phyloP scores from a whole-genome alignment of 2,888 invertebrate species.

The Ischnus inquisitorius region DNA sequence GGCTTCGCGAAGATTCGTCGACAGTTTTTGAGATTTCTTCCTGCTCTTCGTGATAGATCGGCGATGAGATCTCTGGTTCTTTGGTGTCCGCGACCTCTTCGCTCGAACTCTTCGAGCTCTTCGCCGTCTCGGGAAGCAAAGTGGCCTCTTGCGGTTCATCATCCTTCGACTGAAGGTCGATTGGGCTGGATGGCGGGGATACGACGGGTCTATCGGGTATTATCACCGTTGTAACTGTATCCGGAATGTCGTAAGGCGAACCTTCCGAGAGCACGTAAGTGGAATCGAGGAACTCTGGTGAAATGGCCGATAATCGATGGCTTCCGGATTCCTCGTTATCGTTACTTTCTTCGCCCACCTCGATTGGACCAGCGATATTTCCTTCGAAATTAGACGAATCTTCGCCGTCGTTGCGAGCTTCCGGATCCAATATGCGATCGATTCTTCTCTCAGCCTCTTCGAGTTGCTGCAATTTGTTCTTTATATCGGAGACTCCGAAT shows the following conservation, averaged over 20 bases:
- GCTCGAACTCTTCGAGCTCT: background rate
- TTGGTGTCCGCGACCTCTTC: background rate
- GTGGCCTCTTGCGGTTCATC: slow-evolving; percentile 50
- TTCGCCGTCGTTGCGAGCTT: slow-evolving; percentile 10
- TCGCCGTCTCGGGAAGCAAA: background rate
- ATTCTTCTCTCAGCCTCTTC: slow-evolving; percentile 71
- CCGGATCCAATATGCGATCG: slow-evolving; percentile 61
- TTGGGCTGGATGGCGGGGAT: slow-evolving; percentile 57
- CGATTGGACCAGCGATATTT: background rate
- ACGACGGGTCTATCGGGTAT: slow-evolving; percentile 76
- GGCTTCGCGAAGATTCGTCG: background rate
- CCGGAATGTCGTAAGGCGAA: slow-evolving; percentile 81
- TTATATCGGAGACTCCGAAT: slow-evolving; percentile 34
- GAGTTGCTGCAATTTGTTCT: slow-evolving; percentile 69
- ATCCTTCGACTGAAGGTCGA: slow-evolving; percentile 68
- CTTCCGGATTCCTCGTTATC: background rate
- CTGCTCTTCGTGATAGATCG: too few species aligned
- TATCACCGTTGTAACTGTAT: slow-evolving; percentile 82
- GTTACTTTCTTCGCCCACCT: slow-evolving; percentile 1
- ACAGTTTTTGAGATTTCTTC: background rate
- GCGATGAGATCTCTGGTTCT: too few species aligned
- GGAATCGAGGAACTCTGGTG: slow-evolving; percentile 52
- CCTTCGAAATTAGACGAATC: background rate
- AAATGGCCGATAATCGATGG: slow-evolving; percentile 23
- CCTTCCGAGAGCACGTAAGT: slow-evolving; percentile 81